phyloP scores from a whole-genome alignment of 35 echinoderm and acorn worm genomes.

The Diadema setosum region DNA sequence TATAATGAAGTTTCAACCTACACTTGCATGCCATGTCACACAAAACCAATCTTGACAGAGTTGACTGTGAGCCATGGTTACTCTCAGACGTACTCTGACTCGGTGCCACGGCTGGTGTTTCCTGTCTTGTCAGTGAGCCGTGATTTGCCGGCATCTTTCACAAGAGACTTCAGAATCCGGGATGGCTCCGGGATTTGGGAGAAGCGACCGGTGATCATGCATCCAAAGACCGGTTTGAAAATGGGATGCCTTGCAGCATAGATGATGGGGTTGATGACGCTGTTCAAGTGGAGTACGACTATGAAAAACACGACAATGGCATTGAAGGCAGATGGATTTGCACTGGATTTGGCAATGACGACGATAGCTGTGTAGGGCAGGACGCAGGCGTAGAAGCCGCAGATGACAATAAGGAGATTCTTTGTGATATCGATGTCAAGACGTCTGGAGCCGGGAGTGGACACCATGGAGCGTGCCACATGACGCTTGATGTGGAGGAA shows the following conservation, averaged over 20 bases:
- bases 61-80: too few relatives aligned
- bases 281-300: background rate
- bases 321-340: background rate
- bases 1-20: too few relatives aligned
- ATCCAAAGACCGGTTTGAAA: background rate
- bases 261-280: background rate
- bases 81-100: too few relatives aligned
- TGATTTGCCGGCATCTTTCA: too few relatives aligned
- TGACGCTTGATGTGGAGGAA: background rate
- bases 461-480: background rate
- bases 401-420: background rate
- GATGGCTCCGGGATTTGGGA: background rate
- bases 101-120: too few relatives aligned
- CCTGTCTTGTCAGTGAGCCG: too few relatives aligned
- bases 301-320: background rate
- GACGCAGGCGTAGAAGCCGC: background rate
- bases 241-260: background rate
- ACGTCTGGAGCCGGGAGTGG: background rate
- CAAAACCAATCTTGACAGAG: too few relatives aligned
- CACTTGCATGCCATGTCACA: too few relatives aligned
- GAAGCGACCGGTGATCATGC: background rate
- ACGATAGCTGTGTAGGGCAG: background rate
- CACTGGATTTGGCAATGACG: background rate
- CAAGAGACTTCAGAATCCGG: background rate
- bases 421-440: slow-evolving; percentile 10